Evolutionary conservation across 2,797 vertebrate species (phyloP).

Genomic region (Chaetophractus vellerosus): DNA sequence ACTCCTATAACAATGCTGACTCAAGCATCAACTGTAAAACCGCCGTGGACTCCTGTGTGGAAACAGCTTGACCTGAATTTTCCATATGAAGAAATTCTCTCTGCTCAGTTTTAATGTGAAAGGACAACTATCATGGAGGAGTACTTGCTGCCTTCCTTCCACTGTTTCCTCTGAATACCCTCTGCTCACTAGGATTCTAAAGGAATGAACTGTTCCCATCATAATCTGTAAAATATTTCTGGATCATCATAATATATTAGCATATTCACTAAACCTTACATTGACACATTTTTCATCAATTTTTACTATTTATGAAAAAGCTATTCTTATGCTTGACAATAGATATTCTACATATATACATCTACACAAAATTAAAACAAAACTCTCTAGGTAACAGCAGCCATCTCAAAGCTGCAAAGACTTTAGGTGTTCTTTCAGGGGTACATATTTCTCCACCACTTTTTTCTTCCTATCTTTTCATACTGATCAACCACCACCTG

Average conservation of each 20-base stretch:
- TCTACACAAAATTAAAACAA: conserved; percentile 24
- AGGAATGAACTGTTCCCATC: neutral
- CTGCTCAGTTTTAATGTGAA: neutral
- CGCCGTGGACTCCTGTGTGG: neutral
- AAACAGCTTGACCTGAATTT: neutral
- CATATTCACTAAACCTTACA: neutral
- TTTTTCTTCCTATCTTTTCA: neutral
- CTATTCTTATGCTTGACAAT: neutral
- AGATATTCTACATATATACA: neutral
- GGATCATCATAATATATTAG: conserved; percentile 24
- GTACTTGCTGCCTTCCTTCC: conserved; percentile 10
- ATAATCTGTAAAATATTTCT: conserved; percentile 21
- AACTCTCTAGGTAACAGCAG: neutral
- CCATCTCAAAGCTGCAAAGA: neutral
- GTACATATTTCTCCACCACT: neutral
- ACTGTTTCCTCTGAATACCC: neutral
- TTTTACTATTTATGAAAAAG: conserved; percentile 56
- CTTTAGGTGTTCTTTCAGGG: neutral
- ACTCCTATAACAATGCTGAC: no score
- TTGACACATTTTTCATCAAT: neutral
- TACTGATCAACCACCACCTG: neutral
- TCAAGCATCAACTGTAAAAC: neutral
- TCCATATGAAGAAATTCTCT: neutral
- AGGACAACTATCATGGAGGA: neutral
- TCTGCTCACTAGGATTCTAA: conserved; percentile 10